Evolutionary conservation across 2,113 vertebrate genomes (phyloP), one percentile per base, ranked within the genome.

Genomic region (Thryonomys swinderianus): DNA sequence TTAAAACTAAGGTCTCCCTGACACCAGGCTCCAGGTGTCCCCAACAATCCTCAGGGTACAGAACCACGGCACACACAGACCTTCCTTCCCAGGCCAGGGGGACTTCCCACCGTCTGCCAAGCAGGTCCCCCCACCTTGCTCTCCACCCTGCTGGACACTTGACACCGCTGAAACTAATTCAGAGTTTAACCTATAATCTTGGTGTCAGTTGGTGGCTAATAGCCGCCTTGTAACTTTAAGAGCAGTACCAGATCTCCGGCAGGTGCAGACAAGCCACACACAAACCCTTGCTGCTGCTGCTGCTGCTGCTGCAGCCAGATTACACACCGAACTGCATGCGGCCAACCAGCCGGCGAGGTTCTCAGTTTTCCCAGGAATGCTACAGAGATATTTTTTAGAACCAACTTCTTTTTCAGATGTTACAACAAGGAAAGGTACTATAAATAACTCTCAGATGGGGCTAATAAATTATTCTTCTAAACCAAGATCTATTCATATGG

Each of bases 161-260:
- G 94, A 96, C 61, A 96, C 83, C 17, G 0, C 94, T 96, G 93
- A 96, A 96, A 84, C 71, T 84, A 89, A 85, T 89, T 88, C 74
- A 80, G 85, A 90, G 23, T 93, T 92, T 85, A 88, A 96, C 85
- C 93, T 95, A 64, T 81, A 96, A 91, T 96, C 92, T 86, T 81
- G 85, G 78, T 92, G 86, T 91, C 92, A 83, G 62, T 74, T 94
- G 32, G 34, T 62, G 92, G 92, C 93, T 95, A 95, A 95, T 34
- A 94, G 93, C 81, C 34, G 64, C 87, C 92, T 61, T 95, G 59
- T 94, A 79, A 85, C 61, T 91, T 53, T 66, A 87, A 88, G 51
- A 74, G 93, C 42, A 62, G 20, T 18, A 67, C 85, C 82, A 91
- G 91, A 85, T 69, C 74, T 59, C 71, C 0, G 0, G 80, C 88